Conservation (phyloP, 1,140 invertebrate genomes). For the Drosophila kanapiae region DNA sequence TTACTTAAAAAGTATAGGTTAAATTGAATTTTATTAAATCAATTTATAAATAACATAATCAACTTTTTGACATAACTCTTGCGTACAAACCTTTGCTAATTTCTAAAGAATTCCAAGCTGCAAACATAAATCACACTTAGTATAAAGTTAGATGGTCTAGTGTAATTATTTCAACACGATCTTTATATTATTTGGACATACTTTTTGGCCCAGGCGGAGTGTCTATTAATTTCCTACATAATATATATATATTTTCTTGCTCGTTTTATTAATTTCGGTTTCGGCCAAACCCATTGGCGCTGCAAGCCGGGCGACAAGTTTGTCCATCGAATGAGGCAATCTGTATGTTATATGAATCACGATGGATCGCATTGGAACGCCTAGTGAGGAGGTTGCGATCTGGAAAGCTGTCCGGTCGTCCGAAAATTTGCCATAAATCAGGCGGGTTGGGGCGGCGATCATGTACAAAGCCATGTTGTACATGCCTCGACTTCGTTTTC, state of each 20-base stretch:
- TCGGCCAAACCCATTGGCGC: constrained; percentile 9
- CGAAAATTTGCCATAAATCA: constrained; percentile 48
- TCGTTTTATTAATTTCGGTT: neutral
- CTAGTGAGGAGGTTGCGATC: constrained; percentile 15
- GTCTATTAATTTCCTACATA: neutral
- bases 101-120: too few relatives aligned
- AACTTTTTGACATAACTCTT: too few relatives aligned
- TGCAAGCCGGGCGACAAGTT: constrained; percentile 11
- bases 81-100: too few relatives aligned
- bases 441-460: constrained; percentile 20
- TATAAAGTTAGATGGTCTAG: too few relatives aligned
- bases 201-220: neutral
- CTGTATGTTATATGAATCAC: constrained; percentile 47
- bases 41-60: too few relatives aligned
- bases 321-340: constrained; percentile 41
- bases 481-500: constrained; percentile 57
- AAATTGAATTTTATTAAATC: neutral
- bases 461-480: constrained; percentile 59
- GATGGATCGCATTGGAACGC: constrained; percentile 8
- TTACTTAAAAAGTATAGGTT: neutral
- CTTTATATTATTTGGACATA: neutral
- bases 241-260: too few relatives aligned
- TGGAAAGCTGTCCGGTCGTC: constrained; percentile 38
- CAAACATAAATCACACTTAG: too few relatives aligned
- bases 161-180: neutral